A percentile compares a stretch with the other conserved stretches of the same genome.
phyloP scores from a whole-genome alignment of 92 coral and sea anemone genomes.

The Scolanthus callimorphus region DNA sequence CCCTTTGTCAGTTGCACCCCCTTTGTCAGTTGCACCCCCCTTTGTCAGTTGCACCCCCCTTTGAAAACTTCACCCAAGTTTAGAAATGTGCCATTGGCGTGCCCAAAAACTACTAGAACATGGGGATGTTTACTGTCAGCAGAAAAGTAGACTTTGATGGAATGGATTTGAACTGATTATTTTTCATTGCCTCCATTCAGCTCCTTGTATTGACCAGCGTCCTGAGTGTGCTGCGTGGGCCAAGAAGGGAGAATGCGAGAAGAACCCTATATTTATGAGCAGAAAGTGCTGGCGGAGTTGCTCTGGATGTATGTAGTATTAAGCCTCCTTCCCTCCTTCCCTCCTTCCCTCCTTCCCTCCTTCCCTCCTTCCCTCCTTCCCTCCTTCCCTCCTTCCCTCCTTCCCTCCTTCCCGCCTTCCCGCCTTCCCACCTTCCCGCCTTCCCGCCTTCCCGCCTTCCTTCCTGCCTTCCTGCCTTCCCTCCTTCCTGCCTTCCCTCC shows the following conservation, averaged over 20 bases:
- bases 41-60: too few species aligned
- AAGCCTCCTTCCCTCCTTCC: neutral
- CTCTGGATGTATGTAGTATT: slow-evolving; percentile 48
- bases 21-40: too few species aligned
- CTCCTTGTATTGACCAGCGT: slow-evolving; percentile 36
- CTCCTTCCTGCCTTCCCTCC: neutral
- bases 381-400: neutral
- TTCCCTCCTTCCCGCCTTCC: neutral
- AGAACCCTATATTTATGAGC: slow-evolving; percentile 45
- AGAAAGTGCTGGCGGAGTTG: slow-evolving; percentile 62
- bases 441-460: neutral
- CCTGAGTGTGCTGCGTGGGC: slow-evolving; percentile 59
- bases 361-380: neutral
- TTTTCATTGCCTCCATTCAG: slow-evolving; percentile 7
- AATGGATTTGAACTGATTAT: too few species aligned
- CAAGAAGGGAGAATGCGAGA: slow-evolving; percentile 42
- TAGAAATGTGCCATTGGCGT: too few species aligned
- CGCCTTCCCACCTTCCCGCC: neutral
- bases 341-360: neutral
- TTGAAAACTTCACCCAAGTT: too few species aligned
- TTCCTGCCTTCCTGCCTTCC: neutral
- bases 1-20: too few species aligned
- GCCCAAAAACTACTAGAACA: too few species aligned
- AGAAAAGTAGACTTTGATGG: too few species aligned
- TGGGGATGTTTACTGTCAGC: too few species aligned